Evolutionary conservation across 2,113 vertebrate genomes (phyloP), one percentile per base, ranked within the genome.

Genomic region (Albula goreensis): DNA sequence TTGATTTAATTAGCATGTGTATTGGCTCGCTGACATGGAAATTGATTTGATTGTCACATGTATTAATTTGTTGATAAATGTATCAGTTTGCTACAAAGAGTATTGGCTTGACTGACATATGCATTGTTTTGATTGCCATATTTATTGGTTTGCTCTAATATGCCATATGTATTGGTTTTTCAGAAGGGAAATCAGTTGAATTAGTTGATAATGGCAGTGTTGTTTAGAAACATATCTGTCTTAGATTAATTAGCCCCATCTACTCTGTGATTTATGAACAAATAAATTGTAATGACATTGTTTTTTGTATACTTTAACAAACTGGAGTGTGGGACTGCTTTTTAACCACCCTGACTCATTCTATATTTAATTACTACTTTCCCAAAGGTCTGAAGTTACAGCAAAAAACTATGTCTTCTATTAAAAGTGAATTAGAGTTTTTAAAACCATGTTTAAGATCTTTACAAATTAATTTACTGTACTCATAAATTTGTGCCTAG

Each of bases 241-340:
- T 66, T 66, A 13, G 25, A 80, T 60, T 56, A 85, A 85, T 85
- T 79, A 60, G 51, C 5, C 31, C 25, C 77, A 70, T 41, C 13
- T 74, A 53, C 63, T 63, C 51, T 81, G 83, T 84, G 85, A 89
- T 50, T 86, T 63, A 86, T 50, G 82, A 53, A 57, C 51, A 84
- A 31, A 83, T 57, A 70, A 52, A 81, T 53, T 78, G 49, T 81
- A 56, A 81, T 80, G 13, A 56, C 19, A 66, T 70, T 86, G 25
- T 77, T 82, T 17, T 82, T 19, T 77, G 79, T 25, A 77, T 82
- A 2, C n/a, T 86, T 74, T 74, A 86, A 82, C 82, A 60, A 86
- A 49, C 80, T 82, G 25, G 19, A 81, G 17, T 17, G 41, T n/a
- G n/a, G 70, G 70, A 9, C 70, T 74, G 50, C 63, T 84, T 87